Base-by-base conservation (phyloP, 2,797 vertebrate species). In the Amblyraja radiata region DNA sequence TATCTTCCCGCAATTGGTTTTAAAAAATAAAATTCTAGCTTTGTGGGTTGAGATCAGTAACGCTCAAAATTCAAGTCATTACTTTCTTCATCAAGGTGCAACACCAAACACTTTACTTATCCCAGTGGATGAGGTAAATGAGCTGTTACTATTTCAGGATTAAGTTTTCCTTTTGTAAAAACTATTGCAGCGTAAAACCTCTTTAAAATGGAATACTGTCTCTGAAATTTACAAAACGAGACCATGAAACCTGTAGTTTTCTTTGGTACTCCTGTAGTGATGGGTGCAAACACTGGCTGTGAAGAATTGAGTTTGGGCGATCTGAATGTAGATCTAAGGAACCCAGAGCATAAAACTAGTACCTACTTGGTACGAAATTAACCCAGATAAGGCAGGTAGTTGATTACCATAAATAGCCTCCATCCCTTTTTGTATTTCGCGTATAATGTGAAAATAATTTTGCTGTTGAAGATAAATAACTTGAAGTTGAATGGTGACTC, bases 401-500 rank as follows among this genome's bases (percentile, higher is more conserved):
- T 88, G 14, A 63, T 68, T n/a, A 88, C 16, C 61, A 63, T 32
- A 68, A 88, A 88, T 68, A 32, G 14, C n/a, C 1, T 83, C 18
- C 10, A 32, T 88, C 16, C 63, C 2, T 18, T 88, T 68, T 68
- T 21, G 61, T n/a, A 65, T 68, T 88, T 21, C n/a, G 88, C 28
- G 16, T 68, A 65, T 65, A 36, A 25, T 32, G 36, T 88, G 54
- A 79, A 32, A 77, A 32, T 76, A 7, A 79, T 79, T 4, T 79
- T 79, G 18, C 36, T 39, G 8, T 74, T 79, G 32, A 88, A 88
- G 14, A 88, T 88, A 65, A 88, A n/a, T 88, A 68, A 36, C 14
- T 88, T 65, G 18, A 88, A 5, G n/a, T n/a, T 88, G n/a, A 88
- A 65, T 36, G 61, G n/a, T 88, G 14, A 88, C 84, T 88, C n/a